Base-by-base conservation (phyloP, 2,113 vertebrate species). In the Tautogolabrus adspersus region DNA sequence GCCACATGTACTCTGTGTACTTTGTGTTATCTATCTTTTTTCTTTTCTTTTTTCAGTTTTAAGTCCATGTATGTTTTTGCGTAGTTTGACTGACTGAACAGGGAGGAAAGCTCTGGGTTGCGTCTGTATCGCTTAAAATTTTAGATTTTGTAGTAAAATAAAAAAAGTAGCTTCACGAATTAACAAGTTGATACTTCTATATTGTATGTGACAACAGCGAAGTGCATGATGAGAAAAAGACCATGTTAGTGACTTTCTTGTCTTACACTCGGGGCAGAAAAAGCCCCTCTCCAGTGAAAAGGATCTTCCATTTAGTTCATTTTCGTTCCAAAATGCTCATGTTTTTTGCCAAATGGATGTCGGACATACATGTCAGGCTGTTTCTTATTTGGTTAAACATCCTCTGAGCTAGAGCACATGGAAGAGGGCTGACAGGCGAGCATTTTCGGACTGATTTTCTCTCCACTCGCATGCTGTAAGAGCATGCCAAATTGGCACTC, bases 401-500 rank as follows among this genome's bases (percentile, higher is more conserved):
- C 42, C 15, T 21, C 34, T 23, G 49, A n/a, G 23, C 30, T 42
- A 60, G 55, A 66, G 21, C 37, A 75, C 46, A 58, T 26, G 47
- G 64, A 26, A n/a, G 8, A 62, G 8, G 30, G n/a, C 51, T 72
- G 61, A 66, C 52, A 66, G 44, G 54, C 8, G 2, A 72, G 52
- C 9, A 47, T 75, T 52, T n/a, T 56, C 37, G 47, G 40, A 54
- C 19, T 59, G 59, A 49, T 63, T 70, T 52, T 70, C 78, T 64
- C 12, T 71, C 54, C 44, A 57, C 34, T 70, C 8, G 49, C 56
- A 67, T 66, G 38, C 26, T 65, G 10, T 38, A 49, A 55, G 22
- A 69, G 26, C 72, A 74, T 64, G 66, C 64, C 47, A 72, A 72
- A 66, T 76, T 72, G 73, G 73, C 61, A 64, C 63, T 67, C 47